Base-by-base conservation (phyloP, 2,888 invertebrate genomes). In the Cataglyphis livida region DNA sequence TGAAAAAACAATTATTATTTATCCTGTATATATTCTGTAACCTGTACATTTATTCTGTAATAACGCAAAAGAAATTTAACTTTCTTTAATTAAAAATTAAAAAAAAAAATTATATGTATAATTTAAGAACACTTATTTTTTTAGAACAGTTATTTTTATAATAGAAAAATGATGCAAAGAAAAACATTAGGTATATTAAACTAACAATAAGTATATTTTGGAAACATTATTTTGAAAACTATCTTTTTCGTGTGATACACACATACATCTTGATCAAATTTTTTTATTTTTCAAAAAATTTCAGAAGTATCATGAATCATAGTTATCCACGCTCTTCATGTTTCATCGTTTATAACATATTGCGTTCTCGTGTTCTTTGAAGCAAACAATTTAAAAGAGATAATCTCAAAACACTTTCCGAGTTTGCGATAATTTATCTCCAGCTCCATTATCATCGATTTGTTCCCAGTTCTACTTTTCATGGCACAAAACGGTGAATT, bases 361-460 rank as follows among this genome's bases (percentile, higher is more conserved):
- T 59, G 35, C 25, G 38, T 28, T 51, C 38, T 15, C 35, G 25
- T 7, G 18, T 51, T 75, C 25, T 54, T 38, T 66, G 54, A 64
- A 64, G 51, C 44, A 15, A 18, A 64, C 44, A 64, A 10, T 28
- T 32, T 10, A 15, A n/a, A 44, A 57, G 61, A 74, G 64, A 51
- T 7, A 64, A 75, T 75, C 65, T 54, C 54, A n/a, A 7, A 38
- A 76, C n/a, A 15, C 51, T 54, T 9, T 0, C 38, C 9, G 75
- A 54, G 54, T 12, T 65, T 76, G n/a, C 15, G 28, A 54, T 38
- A n/a, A 66, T 76, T 66, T 48, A 76, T 44, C 54, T 41, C 41
- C n/a, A 28, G n/a, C 35, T 64, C 18, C 66, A 57, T 65, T 65
- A 65, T 66, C 54, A 41, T 38, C 12, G 25, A 75, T 76, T 62